Conservation (phyloP, 2,797 vertebrate species). For the Gymnodraco acuticeps region DNA sequence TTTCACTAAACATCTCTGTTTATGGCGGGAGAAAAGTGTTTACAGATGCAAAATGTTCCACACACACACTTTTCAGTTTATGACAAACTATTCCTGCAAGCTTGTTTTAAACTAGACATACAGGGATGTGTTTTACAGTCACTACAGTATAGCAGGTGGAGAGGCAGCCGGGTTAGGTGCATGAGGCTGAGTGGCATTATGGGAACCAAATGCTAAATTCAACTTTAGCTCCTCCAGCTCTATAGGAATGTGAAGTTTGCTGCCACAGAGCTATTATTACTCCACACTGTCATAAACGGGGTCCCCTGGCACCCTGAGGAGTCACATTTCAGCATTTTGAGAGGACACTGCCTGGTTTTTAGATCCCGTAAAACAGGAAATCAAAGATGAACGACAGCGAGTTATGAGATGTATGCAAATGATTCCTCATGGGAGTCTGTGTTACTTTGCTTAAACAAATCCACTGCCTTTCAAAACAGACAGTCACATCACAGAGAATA, state of each 20-base stretch:
- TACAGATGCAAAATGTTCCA: conserved; percentile 15
- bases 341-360: conserved; percentile 52
- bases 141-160: conserved; percentile 1
- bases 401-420: conserved; percentile 68
- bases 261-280: conserved; percentile 71
- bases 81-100: not conserved
- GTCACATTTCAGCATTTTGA: conserved; percentile 69
- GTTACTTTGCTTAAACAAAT: conserved; percentile 50
- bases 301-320: conserved; percentile 49
- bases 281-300: conserved; percentile 36
- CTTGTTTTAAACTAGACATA: conserved; percentile 11
- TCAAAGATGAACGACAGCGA: conserved; percentile 58
- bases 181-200: conserved; percentile 11
- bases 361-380: conserved; percentile 53
- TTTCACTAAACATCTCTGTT: conserved; percentile 18
- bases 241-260: conserved; percentile 39
- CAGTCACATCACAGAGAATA: conserved; percentile 23
- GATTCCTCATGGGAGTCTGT: conserved; percentile 54
- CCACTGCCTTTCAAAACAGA: conserved; percentile 46
- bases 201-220: conserved; percentile 46
- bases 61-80: conserved; percentile 11
- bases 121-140: not conserved
- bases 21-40: not conserved
- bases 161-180: not conserved
- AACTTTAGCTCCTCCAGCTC: conserved; percentile 24